Evolutionary conservation across 2,113 vertebrate genomes (phyloP).

Genomic region (Microcebus jonahi): DNA sequence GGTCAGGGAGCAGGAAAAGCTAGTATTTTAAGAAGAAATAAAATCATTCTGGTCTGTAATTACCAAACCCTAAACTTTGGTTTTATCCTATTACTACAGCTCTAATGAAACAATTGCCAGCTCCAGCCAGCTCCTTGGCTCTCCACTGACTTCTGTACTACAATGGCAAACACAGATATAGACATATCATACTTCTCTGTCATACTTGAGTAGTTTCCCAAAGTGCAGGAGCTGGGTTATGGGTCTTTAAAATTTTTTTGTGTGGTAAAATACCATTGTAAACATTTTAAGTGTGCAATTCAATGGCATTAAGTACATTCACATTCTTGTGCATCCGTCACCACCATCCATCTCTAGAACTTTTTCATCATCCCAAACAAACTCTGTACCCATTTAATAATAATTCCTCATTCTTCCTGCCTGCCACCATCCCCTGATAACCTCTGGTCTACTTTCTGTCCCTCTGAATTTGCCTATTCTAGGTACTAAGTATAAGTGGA

Average conservation of each 20-base stretch:
- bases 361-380: background rate
- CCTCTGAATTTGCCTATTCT: background rate
- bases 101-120: background rate
- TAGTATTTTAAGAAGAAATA: slow-evolving; percentile 23
- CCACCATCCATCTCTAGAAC: background rate
- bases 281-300: background rate
- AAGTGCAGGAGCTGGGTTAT: background rate
- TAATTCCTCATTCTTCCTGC: background rate
- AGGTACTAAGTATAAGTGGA: background rate
- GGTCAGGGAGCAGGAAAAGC: background rate
- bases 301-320: background rate
- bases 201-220: background rate
- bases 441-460: background rate
- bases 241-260: background rate
- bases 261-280: background rate
- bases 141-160: background rate
- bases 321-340: background rate
- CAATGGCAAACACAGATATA: background rate
- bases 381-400: background rate
- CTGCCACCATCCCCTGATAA: background rate
- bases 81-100: background rate
- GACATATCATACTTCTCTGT: background rate
- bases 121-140: background rate
- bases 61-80: background rate
- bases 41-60: background rate